Evolutionary conservation across 2,797 vertebrate genomes (phyloP).

Genomic region (Ciconia nigra): DNA sequence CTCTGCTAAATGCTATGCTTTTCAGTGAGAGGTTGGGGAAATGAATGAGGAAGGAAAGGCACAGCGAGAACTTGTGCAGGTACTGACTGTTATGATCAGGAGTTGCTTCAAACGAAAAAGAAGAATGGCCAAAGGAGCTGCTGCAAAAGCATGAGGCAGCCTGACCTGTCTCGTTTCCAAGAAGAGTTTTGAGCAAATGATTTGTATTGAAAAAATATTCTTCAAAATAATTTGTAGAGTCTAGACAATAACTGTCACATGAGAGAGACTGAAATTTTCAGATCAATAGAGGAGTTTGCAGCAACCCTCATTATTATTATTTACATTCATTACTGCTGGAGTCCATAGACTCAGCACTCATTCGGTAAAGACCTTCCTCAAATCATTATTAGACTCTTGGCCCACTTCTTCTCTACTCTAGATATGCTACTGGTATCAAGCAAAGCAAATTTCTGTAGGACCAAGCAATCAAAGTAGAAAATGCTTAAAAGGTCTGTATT

Average conservation of each 20-base stretch:
- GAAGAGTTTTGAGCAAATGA: not conserved
- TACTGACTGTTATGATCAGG: not conserved
- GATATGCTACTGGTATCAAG: not conserved
- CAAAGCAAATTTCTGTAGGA: not conserved
- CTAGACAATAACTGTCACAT: not conserved
- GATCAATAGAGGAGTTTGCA: slow-evolving; percentile 15
- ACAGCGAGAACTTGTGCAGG: not conserved
- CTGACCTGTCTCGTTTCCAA: not conserved
- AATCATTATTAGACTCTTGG: not conserved
- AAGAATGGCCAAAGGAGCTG: not conserved
- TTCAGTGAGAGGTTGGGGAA: not conserved
- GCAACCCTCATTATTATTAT: not conserved
- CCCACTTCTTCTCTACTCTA: not conserved
- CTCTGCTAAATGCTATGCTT: not conserved
- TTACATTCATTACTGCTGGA: not conserved
- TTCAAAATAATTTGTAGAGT: slow-evolving; percentile 1
- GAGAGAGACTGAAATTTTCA: not conserved
- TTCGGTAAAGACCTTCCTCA: not conserved
- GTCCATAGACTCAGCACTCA: not conserved
- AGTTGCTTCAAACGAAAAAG: not conserved
- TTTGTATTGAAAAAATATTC: slow-evolving; percentile 19
- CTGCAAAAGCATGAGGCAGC: not conserved
- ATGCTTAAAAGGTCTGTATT: not conserved
- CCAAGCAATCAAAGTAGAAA: not conserved
- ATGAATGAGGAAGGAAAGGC: not conserved